A percentile compares a stretch with the other conserved stretches of the same genome.
These are phyloP conservation scores for Porites divaricata DNA, from an alignment of 92 coral and sea anemone genomes.

Conservation along the genomic window DNA sequence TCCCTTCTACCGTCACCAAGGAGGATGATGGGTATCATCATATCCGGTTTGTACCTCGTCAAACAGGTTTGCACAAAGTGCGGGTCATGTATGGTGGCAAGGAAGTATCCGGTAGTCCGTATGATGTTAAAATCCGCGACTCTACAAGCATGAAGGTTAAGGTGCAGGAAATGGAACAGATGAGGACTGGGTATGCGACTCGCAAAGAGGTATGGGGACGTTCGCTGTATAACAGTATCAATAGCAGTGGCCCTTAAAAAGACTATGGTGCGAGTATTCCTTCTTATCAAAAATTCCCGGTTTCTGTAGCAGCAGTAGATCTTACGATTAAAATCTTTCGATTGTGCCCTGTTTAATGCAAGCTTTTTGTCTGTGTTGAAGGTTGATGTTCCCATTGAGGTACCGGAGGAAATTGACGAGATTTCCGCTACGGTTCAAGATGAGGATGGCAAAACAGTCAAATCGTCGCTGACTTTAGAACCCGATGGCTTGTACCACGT, in stretches of 20 bases:
- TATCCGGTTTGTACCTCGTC: slow-evolving; percentile 78
- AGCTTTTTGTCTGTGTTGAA: slow-evolving; percentile 8
- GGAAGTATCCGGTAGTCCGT: slow-evolving; percentile 83
- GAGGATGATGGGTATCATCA: slow-evolving; percentile 87
- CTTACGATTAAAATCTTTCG: too few relatives aligned
- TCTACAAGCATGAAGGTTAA: slow-evolving; percentile 68
- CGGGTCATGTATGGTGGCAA: slow-evolving; percentile 72
- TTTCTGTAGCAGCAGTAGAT: too few relatives aligned
- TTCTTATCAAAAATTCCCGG: too few relatives aligned
- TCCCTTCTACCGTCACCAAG: slow-evolving; percentile 80
- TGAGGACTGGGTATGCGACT: slow-evolving; percentile 64
- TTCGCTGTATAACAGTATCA: background rate
- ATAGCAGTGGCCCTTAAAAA: background rate
- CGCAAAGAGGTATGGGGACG: slow-evolving; percentile 61
- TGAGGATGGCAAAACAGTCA: slow-evolving; percentile 66
- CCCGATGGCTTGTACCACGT: slow-evolving; percentile 81
- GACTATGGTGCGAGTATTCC: too few relatives aligned
- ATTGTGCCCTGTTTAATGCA: too few relatives aligned
- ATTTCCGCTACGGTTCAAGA: slow-evolving; percentile 75
- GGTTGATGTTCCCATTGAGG: slow-evolving; percentile 81
- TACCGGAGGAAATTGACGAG: slow-evolving; percentile 74
- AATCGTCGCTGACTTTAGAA: slow-evolving; percentile 66
- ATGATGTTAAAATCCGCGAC: slow-evolving; percentile 58
- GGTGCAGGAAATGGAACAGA: slow-evolving; percentile 69
- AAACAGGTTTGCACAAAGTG: slow-evolving; percentile 71